Evolutionary conservation across 2,888 invertebrate species (phyloP), one percentile per base, ranked within the genome.

Genomic region (Villa cingulata): DNA sequence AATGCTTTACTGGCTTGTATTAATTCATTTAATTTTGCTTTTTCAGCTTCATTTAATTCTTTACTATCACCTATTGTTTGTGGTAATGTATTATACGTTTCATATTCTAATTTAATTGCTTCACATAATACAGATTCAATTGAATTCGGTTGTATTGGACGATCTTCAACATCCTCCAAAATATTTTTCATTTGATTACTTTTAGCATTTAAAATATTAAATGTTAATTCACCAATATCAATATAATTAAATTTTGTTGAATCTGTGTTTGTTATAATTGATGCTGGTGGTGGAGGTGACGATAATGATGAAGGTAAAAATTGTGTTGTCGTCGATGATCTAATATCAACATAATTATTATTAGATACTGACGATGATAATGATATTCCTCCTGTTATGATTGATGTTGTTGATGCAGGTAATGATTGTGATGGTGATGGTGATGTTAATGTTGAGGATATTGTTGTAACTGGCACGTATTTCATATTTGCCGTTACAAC

Each of bases 1-100:
- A 91, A 72, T 1, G 88, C 86, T 65, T 88, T 86, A 62, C 89
- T 87, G 1, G 91, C 90, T 6, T 86, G 77, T 51, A 89, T 82
- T 43, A 91, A 66, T 66, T 91, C 91, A 57, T 85, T 84, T 45
- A 91, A 66, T 65, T 88, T 89, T 37, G 84, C 82, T 55, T 81
- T 74, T 63, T 91, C 90, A n/a, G 85, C 81, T 55, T 80, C 80
- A 61, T 81, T 83, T 39, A 84, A 67, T 55, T 79, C 78, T 37
- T 77, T 58, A 36, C 55, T 59, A 10, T 54, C 52, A 48, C 55
- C 78, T 80, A 7, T 75, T 76, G 4, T 74, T 41, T 72, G 70
- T 27, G 77, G 74, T 10, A 80, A 69, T 0, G 80, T 75, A 0
- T 78, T 74, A 59, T 80, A 82, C 0, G 83, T 78, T 58, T 85